Base-by-base conservation (phyloP, 2,888 invertebrate species). In the Euplexia lucipara region DNA sequence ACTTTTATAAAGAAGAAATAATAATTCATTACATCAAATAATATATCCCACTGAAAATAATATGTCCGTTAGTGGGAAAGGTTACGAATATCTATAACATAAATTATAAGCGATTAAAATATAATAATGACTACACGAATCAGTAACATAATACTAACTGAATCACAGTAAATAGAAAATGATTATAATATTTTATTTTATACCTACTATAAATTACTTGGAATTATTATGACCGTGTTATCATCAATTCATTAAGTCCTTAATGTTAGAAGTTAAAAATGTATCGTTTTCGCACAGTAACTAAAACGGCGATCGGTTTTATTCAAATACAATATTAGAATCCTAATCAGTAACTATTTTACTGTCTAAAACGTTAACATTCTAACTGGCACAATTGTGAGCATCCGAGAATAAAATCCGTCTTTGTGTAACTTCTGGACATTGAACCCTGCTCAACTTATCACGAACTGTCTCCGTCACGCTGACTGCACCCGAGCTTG, bases 321-420 rank as follows among this genome's bases (percentile, higher is more conserved):
- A 84, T 84, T 84, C 74, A 77, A 86, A 83, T 85, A 86, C 80
- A 83, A 82, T 84, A 80, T 81, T 83, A 86, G 83, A 86, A 86
- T 86, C 85, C 90, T 91, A 90, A 83, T 88, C 85, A 84, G 85
- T 89, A 87, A 83, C 92, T 92, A 88, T 69, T 87, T 87, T 88
- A 92, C 86, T 82, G 85, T 85, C 90, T 91, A 90, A 85, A 88
- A 88, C 78, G 86, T 90, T 89, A 85, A 88, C 84, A 86, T 83
- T 86, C 90, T 93, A 94, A 90, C 90, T 95, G 95, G 95, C 95
- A 95, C 95, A 93, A 90, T 86, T 85, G 93, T 95, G 95, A 95
- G 95, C 95, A 89, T 93, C 90, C 88, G 87, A 88, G 83, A 88
- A 88, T 88, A 75, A 69, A 78, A 82, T 79, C 79, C 80, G 68